phyloP scores from a whole-genome alignment of 2,888 invertebrate species.

The Leptothorax acervorum region DNA sequence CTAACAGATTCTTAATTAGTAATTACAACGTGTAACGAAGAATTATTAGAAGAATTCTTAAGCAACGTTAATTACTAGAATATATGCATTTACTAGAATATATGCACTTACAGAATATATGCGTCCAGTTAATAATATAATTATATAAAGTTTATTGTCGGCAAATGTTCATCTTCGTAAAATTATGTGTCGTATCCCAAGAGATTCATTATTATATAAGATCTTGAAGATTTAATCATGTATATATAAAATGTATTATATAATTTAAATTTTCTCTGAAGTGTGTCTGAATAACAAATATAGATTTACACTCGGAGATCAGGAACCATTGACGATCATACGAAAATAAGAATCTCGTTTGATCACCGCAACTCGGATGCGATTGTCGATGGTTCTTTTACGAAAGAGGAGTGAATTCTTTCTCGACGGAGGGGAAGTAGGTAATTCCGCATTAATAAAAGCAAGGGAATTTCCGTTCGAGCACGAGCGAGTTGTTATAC shows the following conservation, averaged over 20 bases:
- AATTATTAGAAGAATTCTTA: neutral
- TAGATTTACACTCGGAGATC: neutral
- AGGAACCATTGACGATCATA: neutral
- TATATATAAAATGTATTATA: too few species aligned
- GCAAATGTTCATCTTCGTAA: neutral
- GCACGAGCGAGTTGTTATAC: conserved; percentile 64
- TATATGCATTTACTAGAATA: neutral
- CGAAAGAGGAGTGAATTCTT: neutral
- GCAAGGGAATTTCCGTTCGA: conserved; percentile 24
- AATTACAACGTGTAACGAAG: conserved; percentile 6
- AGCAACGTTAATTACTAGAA: neutral
- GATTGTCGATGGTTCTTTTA: conserved; percentile 1
- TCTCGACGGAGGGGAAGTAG: conserved; percentile 41
- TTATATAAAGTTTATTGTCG: neutral
- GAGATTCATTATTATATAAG: neutral
- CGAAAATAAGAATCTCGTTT: conserved; percentile 7
- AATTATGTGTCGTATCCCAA: neutral
- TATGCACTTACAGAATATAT: neutral
- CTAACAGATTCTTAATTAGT: conserved; percentile 10
- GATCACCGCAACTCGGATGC: conserved; percentile 7
- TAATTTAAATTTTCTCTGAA: too few species aligned
- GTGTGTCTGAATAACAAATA: too few species aligned
- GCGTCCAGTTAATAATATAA: neutral
- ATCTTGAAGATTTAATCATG: too few species aligned
- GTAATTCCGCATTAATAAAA: conserved; percentile 58